Evolutionary conservation across 2,113 vertebrate species (phyloP).

Genomic region (cattle (Bos taurus)): ARS-UCD2.0 NC_037328.1:136103501-136104000

Average conservation of each 20-base stretch:
- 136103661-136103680: not conserved
- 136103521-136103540: not conserved
- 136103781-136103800: not conserved
- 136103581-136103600: not conserved
- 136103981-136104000: not conserved
- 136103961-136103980: not conserved
- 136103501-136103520: not conserved
- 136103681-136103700: not conserved
- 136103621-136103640: not conserved
- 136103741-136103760: not conserved
- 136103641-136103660: not conserved
- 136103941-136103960: not conserved
- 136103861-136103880: not conserved
- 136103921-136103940: not conserved
- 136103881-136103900: not conserved
- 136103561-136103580: not conserved
- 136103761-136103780: not conserved
- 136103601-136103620: not conserved
- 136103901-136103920: not conserved
- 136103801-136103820: not conserved
- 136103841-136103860: not conserved
- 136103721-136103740: not conserved
- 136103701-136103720: not conserved
- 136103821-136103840: not conserved
- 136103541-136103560: not conserved